Percentiles rank a stretch among this genome's conserved stretches.
phyloP scores from a whole-genome alignment of 2,797 vertebrate genomes.

The Avahi laniger region DNA sequence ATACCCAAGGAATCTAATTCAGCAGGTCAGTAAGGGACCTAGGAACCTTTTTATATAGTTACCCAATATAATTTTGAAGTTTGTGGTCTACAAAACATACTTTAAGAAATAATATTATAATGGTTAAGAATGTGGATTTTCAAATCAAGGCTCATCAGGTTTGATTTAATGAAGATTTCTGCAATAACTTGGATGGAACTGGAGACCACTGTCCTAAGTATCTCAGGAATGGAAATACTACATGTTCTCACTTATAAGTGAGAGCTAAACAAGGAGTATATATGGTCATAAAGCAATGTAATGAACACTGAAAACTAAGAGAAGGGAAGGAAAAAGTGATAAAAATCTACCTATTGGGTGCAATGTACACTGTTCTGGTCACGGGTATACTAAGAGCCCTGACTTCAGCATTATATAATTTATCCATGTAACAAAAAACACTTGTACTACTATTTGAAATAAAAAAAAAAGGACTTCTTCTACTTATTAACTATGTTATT shows the following conservation, averaged over 20 bases:
- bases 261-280: no score
- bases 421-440: not conserved
- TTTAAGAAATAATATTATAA: conserved; percentile 9
- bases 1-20: not conserved
- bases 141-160: not conserved
- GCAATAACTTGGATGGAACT: no score
- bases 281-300: no score
- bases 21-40: not conserved
- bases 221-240: no score
- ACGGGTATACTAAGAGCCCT: no score
- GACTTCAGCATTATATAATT: no score
- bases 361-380: no score
- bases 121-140: not conserved
- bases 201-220: no score
- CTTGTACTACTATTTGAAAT: not conserved
- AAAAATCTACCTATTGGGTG: no score
- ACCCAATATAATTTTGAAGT: not conserved
- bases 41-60: conserved; percentile 15
- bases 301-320: no score
- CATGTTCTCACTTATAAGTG: no score
- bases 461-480: not conserved
- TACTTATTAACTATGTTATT: not conserved
- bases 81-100: not conserved
- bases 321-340: no score
- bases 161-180: not conserved